phyloP scores from a whole-genome alignment of 2,113 vertebrate genomes.

The Callionymus lyra region DNA sequence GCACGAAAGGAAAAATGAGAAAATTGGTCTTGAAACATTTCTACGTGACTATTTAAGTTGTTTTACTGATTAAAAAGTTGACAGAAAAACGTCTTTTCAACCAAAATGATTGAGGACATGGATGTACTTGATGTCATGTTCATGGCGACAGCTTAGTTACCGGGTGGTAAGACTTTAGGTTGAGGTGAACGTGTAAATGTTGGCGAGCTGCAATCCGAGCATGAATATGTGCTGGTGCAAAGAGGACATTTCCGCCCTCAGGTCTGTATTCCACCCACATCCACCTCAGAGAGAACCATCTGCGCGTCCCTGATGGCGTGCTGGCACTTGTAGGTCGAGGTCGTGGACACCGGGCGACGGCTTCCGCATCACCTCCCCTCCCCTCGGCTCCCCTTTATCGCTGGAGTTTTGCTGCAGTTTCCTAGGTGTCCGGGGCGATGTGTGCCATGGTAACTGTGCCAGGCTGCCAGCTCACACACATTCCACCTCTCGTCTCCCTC shows the following conservation, averaged over 20 bases:
- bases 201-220: slow-evolving; percentile 36
- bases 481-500: slow-evolving; percentile 57
- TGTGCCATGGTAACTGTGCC: slow-evolving; percentile 62
- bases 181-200: slow-evolving; percentile 27
- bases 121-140: neutral
- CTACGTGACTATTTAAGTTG: neutral
- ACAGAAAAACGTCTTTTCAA: neutral
- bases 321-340: slow-evolving; percentile 41
- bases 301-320: slow-evolving; percentile 52
- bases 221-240: slow-evolving; percentile 41
- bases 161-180: neutral
- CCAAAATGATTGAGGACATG: neutral
- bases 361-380: slow-evolving; percentile 26
- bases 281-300: slow-evolving; percentile 55
- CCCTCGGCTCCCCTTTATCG: slow-evolving; percentile 19
- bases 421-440: slow-evolving; percentile 42
- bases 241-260: slow-evolving; percentile 38
- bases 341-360: slow-evolving; percentile 23
- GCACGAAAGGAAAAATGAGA: neutral
- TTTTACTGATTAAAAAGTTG: neutral
- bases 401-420: slow-evolving; percentile 48
- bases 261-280: slow-evolving; percentile 54
- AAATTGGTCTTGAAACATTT: too few relatives aligned
- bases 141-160: too few relatives aligned
- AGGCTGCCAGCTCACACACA: slow-evolving; percentile 62